Base-by-base conservation (phyloP, 1,140 invertebrate genomes). In the Lerema accius region DNA sequence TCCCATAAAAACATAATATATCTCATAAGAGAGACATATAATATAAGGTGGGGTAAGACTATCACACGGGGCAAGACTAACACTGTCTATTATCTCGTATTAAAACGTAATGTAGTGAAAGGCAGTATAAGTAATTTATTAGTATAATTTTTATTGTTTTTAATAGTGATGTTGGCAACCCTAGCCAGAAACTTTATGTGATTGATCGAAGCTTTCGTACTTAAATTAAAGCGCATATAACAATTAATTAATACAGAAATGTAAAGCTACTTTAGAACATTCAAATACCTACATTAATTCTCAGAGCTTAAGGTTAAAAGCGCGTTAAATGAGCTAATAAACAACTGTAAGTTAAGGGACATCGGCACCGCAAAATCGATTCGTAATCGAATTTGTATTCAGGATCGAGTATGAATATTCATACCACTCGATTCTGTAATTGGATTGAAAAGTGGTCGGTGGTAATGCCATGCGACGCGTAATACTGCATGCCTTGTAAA, bases 381-480 rank as follows among this genome's bases (percentile, higher is more conserved):
- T 76, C 59, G 71, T 67, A 76, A 76, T 76, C 75, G 75, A 80
- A 73, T 82, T 77, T 59, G 65, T 64, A 67, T 73, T 74, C 70
- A 62, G 71, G 71, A 75, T 69, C 66, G 58, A 63, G 32, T 55
- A 65, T 80, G 71, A 83, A 81, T 83, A 80, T 80, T 81, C 76
- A 81, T 80, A 69, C 69, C 63, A 72, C 69, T 73, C 69, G 60
- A 65, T 48, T 50, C 64, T 68, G 68, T 78, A 83, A 84, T 81
- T 78, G 71, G 77, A 78, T 76, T 81, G 74, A 82, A 71, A 67
- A 76, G 71, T 79, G 69, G 73, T 73, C 69, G 61, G 61, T 69
- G 58, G 66, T 69, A 65, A 71, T 71, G 67, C 64, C 67, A 67
- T 73, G 69, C 69, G 48, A 76, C 64, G 72, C 65, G 66, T 75